phyloP scores from a whole-genome alignment of 2,113 vertebrate species.

The Orcinus orca region DNA sequence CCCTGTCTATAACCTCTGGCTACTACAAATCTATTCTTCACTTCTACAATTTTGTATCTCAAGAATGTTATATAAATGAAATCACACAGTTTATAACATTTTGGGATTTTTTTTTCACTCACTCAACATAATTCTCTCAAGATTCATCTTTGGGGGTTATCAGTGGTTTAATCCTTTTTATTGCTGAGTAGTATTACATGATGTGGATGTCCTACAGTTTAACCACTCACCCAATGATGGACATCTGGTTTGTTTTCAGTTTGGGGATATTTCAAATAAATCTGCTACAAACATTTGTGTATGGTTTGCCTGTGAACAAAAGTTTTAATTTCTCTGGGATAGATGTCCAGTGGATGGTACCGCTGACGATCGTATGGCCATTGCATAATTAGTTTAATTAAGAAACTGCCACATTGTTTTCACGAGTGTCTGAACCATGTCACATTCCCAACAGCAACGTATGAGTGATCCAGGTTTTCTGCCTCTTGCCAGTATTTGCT shows the following conservation, averaged over 20 bases:
- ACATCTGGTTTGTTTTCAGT: not conserved
- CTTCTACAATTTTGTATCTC: not conserved
- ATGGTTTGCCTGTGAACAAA: not conserved
- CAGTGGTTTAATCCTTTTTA: not conserved
- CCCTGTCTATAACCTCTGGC: not conserved
- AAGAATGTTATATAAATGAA: not conserved
- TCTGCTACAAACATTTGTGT: not conserved
- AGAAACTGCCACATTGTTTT: not conserved
- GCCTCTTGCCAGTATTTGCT: not conserved
- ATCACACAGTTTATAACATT: not conserved
- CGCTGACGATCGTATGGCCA: too few species aligned
- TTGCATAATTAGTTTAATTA: not conserved
- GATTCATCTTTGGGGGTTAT: not conserved
- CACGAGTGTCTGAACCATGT: not conserved
- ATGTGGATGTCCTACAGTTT: too few species aligned
- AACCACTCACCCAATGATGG: not conserved
- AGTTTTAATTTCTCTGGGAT: not conserved
- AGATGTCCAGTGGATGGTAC: too few species aligned
- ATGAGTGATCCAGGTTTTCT: not conserved
- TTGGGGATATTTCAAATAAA: not conserved
- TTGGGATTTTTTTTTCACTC: not conserved
- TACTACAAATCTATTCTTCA: not conserved
- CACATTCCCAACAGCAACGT: not conserved
- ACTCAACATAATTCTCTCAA: not conserved
- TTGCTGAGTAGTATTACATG: too few species aligned